phyloP scores from a whole-genome alignment of 2,888 invertebrate species.

The Eugnorisma glareosa region DNA sequence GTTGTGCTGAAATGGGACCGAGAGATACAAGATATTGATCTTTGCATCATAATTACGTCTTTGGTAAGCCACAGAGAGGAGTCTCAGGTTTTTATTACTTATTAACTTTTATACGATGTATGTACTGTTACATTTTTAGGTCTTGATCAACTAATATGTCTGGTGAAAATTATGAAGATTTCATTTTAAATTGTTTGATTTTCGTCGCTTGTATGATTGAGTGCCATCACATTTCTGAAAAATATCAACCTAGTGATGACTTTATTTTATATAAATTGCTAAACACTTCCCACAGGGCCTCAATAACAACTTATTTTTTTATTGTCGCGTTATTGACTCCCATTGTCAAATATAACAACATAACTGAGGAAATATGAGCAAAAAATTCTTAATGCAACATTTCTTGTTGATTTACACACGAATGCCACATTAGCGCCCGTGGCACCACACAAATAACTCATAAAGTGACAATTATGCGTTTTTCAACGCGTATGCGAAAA shows the following conservation, averaged over 20 bases:
- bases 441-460: conserved; percentile 82
- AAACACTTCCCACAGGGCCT: conserved; percentile 8
- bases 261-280: conserved; percentile 1
- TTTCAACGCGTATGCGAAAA: conserved; percentile 77
- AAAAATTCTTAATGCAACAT: conserved; percentile 47
- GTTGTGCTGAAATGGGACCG: conserved; percentile 9
- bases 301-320: conserved; percentile 28
- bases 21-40: not conserved
- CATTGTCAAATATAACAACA: conserved; percentile 51
- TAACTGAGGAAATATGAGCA: conserved; percentile 45
- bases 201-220: not conserved
- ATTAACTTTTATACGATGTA: not conserved
- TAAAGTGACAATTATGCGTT: conserved; percentile 83
- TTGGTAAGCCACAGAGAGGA: not conserved
- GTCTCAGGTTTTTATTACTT: not conserved
- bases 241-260: not conserved
- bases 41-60: not conserved
- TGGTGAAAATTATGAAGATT: not conserved
- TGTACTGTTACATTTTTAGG: not conserved
- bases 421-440: conserved; percentile 77
- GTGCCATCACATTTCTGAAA: not conserved
- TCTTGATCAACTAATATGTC: not conserved
- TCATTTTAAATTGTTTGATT: not conserved
- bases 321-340: conserved; percentile 1
- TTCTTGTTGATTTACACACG: conserved; percentile 74